Base-by-base conservation (phyloP, 2,113 vertebrate genomes). In the Nesoenas mayeri region DNA sequence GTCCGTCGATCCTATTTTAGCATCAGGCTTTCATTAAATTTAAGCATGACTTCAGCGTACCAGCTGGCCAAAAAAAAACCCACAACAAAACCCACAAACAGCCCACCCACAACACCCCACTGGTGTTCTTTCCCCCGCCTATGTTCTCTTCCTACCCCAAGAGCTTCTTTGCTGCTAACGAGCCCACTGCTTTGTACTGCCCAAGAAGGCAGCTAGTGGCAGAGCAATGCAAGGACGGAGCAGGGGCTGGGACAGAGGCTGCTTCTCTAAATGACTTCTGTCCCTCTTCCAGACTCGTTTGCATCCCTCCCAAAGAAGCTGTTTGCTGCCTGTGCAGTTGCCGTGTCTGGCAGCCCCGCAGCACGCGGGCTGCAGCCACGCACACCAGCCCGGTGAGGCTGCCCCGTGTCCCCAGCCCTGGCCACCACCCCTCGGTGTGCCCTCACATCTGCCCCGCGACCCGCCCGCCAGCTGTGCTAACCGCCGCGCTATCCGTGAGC, bases 21-120 rank as follows among this genome's bases (percentile, higher is more conserved):
- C 73, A 89, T 69, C 62, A 47, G 72, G 65, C 80, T 75, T 78
- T 93, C 69, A 92, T 86, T 92, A 92, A 88, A 96, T 93, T 71
- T 86, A 91, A 95, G 95, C 82, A 93, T 91, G 85, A 85, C 92
- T 96, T 94, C 92, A 94, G 75, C 86, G 73, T 32, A 91, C 93
- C 96, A 95, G 91, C 95, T 96, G 93, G 88, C 54, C 58, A 82
- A 72, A 83, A 78, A 51, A 10, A 18, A 81, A 15, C 65, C 25
- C 24, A 50, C 48, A 91, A 80, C 65, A 75, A 90, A 90, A 85
- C 15, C 9, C 61, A 92, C 70, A 88, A 60, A 87, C 91, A 95
- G 22, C 82, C 93, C 91, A 89, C 94, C 58, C 94, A 87, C 92
- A 85, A 58, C 73, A 81, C 90, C 85, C 74, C 71, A 56, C 92